A percentile compares a stretch with the other conserved stretches of the same genome.
Evolutionary conservation across 2,888 invertebrate species (phyloP).

Genomic region (Scaptomyza reducta): DNA sequence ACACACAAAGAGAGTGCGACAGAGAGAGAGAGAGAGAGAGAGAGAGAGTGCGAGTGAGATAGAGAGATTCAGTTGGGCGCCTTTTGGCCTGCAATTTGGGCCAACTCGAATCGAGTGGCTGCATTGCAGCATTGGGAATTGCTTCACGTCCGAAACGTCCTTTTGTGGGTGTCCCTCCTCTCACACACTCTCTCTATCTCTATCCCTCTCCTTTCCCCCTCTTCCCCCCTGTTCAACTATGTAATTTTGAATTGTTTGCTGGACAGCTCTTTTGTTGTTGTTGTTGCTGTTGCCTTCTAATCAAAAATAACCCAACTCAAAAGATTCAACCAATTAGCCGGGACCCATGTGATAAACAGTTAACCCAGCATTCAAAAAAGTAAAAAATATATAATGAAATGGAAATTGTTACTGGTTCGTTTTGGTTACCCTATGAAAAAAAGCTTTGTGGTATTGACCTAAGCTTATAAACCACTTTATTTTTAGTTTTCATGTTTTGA

Average conservation of each 20-base stretch:
- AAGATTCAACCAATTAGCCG: slow-evolving; percentile 61
- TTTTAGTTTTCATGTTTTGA: too few relatives aligned
- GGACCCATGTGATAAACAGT: slow-evolving; percentile 69
- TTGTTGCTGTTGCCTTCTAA: slow-evolving; percentile 48
- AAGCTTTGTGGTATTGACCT: background rate
- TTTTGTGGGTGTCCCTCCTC: slow-evolving; percentile 28
- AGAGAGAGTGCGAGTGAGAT: slow-evolving; percentile 23
- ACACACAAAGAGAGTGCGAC: background rate
- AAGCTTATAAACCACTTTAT: too few relatives aligned
- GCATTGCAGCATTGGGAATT: slow-evolving; percentile 31
- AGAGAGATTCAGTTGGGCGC: slow-evolving; percentile 50
- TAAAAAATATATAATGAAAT: slow-evolving; percentile 48
- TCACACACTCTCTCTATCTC: too few relatives aligned
- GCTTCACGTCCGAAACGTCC: slow-evolving; percentile 7
- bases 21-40: too few relatives aligned
- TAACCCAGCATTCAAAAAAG: slow-evolving; percentile 39
- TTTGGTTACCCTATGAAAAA: slow-evolving; percentile 17
- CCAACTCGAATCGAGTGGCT: slow-evolving; percentile 25
- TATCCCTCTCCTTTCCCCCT: too few relatives aligned
- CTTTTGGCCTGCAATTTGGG: slow-evolving; percentile 51
- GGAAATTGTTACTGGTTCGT: slow-evolving; percentile 35
- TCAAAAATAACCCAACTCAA: slow-evolving; percentile 69
- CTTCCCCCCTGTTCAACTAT: slow-evolving; percentile 27
- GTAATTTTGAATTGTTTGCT: slow-evolving; percentile 46
- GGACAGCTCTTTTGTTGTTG: slow-evolving; percentile 16